Evolutionary conservation across 1,140 invertebrate species (phyloP), one percentile per base, ranked within the genome.

Genomic region (Trichoplusia ni): DNA sequence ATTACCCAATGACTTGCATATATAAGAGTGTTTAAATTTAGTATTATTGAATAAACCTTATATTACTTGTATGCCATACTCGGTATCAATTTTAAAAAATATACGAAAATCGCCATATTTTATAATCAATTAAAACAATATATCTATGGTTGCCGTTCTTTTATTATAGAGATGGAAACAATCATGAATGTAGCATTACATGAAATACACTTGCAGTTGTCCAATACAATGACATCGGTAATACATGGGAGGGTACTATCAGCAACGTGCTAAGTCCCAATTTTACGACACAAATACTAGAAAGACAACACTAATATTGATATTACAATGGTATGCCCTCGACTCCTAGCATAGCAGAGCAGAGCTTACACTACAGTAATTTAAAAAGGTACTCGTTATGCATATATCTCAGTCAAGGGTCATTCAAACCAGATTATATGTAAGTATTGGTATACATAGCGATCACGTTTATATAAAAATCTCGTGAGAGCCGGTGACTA

Each of bases 81-180:
- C 0, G 6, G n/a, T 27, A 29, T 16, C 16, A 14, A 47, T 29
- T 40, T 8, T 16, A 1, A 44, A 44, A 23, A 44, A 25, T 11
- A 21, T 27, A 21, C 13, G 8, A 46, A 46, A 44, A n/a, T 8
- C 18, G 25, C 1, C 25, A 29, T 29, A n/a, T n/a, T 16, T 29
- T 47, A 47, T 27, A 29, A 11, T 42, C 4, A 25, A 66, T 44
- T 53, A 16, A 63, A 53, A 61, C 35, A 60, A 47, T 37, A 18
- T 23, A 14, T n/a, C 49, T 29, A 60, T 66, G 65, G 69, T 73
- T 71, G 71, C 64, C 38, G 46, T 70, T 75, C 46, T 66, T 78
- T 77, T 75, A 73, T 71, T 71, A 69, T 73, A 61, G 63, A 64
- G 59, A 47, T 29, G 23, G 35, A 60, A 8, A 53, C 9, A 53